Evolutionary conservation across 2,888 invertebrate genomes (phyloP).

Genomic region (Glyphotaelius pellucidus): DNA sequence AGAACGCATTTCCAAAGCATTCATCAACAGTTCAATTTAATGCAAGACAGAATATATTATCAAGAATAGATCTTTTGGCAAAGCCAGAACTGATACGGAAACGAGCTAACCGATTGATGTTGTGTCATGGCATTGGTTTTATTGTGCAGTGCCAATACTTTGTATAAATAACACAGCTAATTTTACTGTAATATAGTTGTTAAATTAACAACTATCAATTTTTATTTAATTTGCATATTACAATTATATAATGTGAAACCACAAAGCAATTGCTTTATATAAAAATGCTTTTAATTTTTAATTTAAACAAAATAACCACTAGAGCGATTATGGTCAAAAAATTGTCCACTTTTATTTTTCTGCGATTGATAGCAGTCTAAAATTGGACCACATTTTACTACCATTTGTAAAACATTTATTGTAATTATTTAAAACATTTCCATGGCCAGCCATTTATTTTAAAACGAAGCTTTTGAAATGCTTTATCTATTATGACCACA

Average conservation of each 20-base stretch:
- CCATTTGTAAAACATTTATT: no score
- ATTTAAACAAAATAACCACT: background rate
- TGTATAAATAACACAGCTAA: background rate
- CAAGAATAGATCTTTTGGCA: background rate
- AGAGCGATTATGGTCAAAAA: no score
- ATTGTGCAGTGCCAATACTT: background rate
- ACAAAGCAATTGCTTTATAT: background rate
- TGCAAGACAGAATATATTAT: background rate
- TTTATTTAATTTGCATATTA: background rate
- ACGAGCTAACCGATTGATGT: background rate
- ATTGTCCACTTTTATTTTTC: no score
- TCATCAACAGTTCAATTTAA: background rate
- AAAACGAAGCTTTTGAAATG: no score
- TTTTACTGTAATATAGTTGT: background rate
- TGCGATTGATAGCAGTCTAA: no score
- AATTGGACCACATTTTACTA: no score
- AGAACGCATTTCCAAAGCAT: background rate
- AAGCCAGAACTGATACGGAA: background rate
- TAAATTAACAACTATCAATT: background rate
- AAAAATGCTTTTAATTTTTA: background rate
- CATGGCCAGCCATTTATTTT: no score
- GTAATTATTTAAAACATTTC: no score
- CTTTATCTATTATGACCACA: no score
- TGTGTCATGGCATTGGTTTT: background rate
- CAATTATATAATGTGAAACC: background rate